These are phyloP conservation scores for Pogonus chalceus DNA, from an alignment of 1,140 invertebrate genomes.

Conservation along the genomic window DNA sequence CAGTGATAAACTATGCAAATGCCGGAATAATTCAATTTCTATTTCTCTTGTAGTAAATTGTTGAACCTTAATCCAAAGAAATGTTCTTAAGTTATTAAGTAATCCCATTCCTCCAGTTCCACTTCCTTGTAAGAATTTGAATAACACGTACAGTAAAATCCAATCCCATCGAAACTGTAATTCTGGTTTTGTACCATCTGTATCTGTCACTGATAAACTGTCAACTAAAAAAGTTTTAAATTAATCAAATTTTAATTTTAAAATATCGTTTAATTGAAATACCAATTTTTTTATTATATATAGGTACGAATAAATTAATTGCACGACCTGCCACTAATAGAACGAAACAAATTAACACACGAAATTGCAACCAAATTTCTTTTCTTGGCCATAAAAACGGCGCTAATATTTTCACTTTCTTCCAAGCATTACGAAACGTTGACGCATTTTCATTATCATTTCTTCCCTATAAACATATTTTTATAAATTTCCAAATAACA, in stretches of 20 bases:
- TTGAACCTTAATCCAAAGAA: slow-evolving; percentile 90
- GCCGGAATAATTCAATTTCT: slow-evolving; percentile 70
- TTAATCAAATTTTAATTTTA: background rate
- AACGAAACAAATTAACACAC: slow-evolving; percentile 74
- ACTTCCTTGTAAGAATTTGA: slow-evolving; percentile 90
- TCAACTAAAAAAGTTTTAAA: slow-evolving; percentile 52
- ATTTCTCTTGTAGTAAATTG: slow-evolving; percentile 91
- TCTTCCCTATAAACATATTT: slow-evolving; percentile 33
- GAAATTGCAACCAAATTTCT: slow-evolving; percentile 61
- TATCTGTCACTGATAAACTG: too few species aligned
- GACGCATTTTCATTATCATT: slow-evolving; percentile 46
- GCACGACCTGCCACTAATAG: slow-evolving; percentile 69
- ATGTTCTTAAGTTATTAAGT: slow-evolving; percentile 81
- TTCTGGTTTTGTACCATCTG: slow-evolving; percentile 31
- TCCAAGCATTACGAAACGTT: slow-evolving; percentile 68
- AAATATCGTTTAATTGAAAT: too few species aligned
- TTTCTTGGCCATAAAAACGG: slow-evolving; percentile 95
- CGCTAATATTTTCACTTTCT: slow-evolving; percentile 67
- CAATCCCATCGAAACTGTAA: slow-evolving; percentile 75
- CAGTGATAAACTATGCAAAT: slow-evolving; percentile 77
- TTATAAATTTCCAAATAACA: too few species aligned
- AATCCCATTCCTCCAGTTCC: slow-evolving; percentile 85
- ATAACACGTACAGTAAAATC: slow-evolving; percentile 71
- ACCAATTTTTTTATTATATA: slow-evolving; percentile 86
- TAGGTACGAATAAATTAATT: slow-evolving; percentile 88